Percentiles rank a stretch among this genome's conserved stretches.
These are phyloP conservation scores for Masticophis lateralis DNA, from an alignment of 2,797 vertebrate species.

Conservation along the genomic window DNA sequence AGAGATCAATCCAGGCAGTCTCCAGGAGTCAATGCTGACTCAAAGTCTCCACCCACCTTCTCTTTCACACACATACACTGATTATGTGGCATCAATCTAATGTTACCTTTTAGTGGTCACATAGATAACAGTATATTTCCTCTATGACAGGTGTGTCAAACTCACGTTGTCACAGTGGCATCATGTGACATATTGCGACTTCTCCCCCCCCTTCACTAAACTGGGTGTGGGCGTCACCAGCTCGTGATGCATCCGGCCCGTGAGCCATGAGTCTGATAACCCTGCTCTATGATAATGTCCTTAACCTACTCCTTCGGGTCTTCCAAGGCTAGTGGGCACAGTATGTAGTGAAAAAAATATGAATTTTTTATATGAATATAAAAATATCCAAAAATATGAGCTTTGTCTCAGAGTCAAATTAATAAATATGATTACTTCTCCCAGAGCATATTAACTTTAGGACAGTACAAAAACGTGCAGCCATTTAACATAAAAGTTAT, in stretches of 20 bases:
- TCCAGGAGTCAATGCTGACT: too few species aligned
- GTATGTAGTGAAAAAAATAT: not conserved
- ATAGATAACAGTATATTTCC: not conserved
- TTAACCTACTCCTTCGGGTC: not conserved
- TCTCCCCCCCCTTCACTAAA: too few species aligned
- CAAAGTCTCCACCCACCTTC: too few species aligned
- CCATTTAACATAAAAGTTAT: not conserved
- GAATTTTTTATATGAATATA: not conserved
- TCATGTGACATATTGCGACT: too few species aligned
- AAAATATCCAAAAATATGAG: not conserved
- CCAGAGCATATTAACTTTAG: not conserved
- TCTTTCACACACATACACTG: too few species aligned
- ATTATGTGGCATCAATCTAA: not conserved
- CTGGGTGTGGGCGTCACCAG: too few species aligned
- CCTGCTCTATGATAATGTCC: not conserved
- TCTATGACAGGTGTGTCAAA: not conserved
- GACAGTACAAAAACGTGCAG: not conserved
- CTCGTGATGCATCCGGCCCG: rapidly evolving
- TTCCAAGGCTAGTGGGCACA: not conserved
- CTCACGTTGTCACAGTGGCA: too few species aligned
- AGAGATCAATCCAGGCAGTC: too few species aligned
- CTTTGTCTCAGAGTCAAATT: not conserved
- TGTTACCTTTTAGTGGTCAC: not conserved
- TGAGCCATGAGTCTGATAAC: too few species aligned
- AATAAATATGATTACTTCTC: not conserved